Evolutionary conservation across 2,888 invertebrate genomes (phyloP), one percentile per base, ranked within the genome.

Genomic region (Acanthococcus lagerstroemiae): DNA sequence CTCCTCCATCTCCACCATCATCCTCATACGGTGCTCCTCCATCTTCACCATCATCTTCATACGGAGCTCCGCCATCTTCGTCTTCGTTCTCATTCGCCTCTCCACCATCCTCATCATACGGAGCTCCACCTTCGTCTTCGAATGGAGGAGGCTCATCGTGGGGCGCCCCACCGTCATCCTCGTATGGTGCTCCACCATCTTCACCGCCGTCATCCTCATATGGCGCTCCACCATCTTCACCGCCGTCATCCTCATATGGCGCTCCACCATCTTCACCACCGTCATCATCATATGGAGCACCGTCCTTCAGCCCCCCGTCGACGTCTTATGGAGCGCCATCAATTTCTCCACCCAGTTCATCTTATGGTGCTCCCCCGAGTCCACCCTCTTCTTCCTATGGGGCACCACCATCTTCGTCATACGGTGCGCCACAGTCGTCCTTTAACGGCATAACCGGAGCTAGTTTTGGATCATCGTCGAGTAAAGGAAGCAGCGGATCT

Each of bases 1-100:
- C 70, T 55, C 58, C 67, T 1, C 55, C 63, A 15, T 55, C 63
- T 7, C 67, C 69, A 9, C 73, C 73, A 27, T 72, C 72, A 65
- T 68, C 70, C 19, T 68, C 70, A 52, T 72, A 73, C 66, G 72
- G 73, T 3, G 70, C 72, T 21, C 73, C 72, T 9, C 26, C 67
- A 25, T 4, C 66, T 1, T 37, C 45, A 12, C 65, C 68, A 7
- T 63, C 70, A n/a, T 46, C 52, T 0, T 66, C 68, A 19, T 68
- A 69, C 50, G 69, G 68, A 12, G 65, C 65, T 1, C 65, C 68
- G 12, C 30, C 63, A 15, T 37, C 57, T 1, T 17, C 50, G 22
- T 44, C 65, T 0, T 68, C 70, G 0, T 67, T 69, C 5, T 9
- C 50, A 1, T 67, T 24, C 7, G 6, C n/a, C n/a, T n/a, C n/a